Evolutionary conservation across 1,140 invertebrate genomes (phyloP), one percentile per base, ranked within the genome.

Genomic region (Euwallacea fornicatus): DNA sequence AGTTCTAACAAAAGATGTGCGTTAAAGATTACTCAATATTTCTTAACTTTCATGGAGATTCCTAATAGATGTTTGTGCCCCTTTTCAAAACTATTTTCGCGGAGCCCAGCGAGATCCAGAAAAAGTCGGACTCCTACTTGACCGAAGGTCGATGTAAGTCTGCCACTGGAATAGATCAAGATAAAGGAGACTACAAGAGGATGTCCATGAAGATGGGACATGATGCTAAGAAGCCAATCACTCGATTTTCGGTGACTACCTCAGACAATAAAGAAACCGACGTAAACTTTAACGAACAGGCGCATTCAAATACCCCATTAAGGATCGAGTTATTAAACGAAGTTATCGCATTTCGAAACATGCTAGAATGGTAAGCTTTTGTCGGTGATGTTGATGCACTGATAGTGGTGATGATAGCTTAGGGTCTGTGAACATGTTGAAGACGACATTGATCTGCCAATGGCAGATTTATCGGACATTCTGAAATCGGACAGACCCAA

Each of bases 371-470:
- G 73, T 75, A 71, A 71, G 21, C 21, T 13, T 56, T 11, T 42
- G 15, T 53, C 13, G 4, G 15, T 41, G 21, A 21, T 61, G 7
- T 11, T 62, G n/a, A 70, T 13, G 55, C 6, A 6, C n/a, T 58
- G n/a, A 15, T 13, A 13, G 55, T 13, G n/a, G 4, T 16, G 21
- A 10, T 58, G 55, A 10, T n/a, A 43, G 42, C 11, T 61, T 73
- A 89, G 88, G 88, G 88, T 88, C 8, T 83, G 87, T 58, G 86
- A 90, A 72, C 88, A 91, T 75, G 83, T 90, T 11, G 87, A 89
- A 74, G 87, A 86, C 56, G 88, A 90, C 62, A 85, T 88, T 21
- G 83, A 88, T 46, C 76, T 91, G 13, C 87, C 86, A 43, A 82
- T 88, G 42, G 76, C 83, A 0, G 81, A 84, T 43, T 66, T 83